Conservation (phyloP, 2,888 invertebrate genomes). For the Phrixothrix hirtus region DNA sequence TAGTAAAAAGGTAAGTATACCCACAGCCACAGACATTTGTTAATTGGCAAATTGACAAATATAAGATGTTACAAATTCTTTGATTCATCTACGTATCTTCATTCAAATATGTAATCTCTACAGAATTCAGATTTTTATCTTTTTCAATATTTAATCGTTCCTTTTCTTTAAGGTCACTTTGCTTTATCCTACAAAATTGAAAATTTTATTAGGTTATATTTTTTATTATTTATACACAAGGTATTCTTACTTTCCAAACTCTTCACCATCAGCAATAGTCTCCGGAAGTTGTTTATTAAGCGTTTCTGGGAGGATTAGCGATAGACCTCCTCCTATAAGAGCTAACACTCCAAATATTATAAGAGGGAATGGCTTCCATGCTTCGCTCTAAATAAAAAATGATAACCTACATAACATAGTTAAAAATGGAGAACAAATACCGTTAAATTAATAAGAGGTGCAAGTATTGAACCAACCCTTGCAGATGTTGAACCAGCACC, state of each 20-base stretch:
- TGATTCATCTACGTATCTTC: no score
- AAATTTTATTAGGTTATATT: no score
- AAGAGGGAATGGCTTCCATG: constrained; percentile 64
- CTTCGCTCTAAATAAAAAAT: constrained; percentile 54
- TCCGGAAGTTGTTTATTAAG: constrained; percentile 65
- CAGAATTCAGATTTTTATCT: no score
- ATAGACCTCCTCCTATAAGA: constrained; percentile 61
- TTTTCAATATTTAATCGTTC: background rate
- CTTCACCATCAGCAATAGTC: background rate
- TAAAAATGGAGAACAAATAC: no score
- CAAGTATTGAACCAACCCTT: constrained; percentile 65
- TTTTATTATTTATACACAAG: no score
- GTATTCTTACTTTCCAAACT: background rate
- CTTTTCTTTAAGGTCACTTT: background rate
- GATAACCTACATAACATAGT: constrained; percentile 27
- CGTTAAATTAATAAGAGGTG: constrained; percentile 63
- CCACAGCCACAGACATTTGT: no score
- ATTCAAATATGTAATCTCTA: no score
- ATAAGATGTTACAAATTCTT: no score
- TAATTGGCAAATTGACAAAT: no score
- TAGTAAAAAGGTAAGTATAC: no score
- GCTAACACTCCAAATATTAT: constrained; percentile 63
- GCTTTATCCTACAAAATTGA: background rate
- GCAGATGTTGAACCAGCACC: constrained; percentile 68
- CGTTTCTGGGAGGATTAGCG: constrained; percentile 68